Evolutionary conservation across 2,888 invertebrate species (phyloP), one percentile per base, ranked within the genome.

Genomic region (Chelonus formosanus): DNA sequence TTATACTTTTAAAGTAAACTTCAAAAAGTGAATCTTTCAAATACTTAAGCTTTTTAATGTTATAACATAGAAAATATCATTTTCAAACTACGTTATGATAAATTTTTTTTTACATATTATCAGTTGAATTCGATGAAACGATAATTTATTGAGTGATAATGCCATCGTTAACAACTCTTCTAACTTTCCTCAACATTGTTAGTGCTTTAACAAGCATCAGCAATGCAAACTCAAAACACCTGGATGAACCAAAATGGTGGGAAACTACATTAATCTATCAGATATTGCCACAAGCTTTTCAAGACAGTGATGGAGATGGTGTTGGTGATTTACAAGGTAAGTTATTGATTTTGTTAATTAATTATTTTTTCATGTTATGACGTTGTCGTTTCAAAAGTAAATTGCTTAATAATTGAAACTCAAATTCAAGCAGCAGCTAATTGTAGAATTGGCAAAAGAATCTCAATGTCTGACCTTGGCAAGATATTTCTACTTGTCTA

Each of bases 221-320:
- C 52, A 52, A 8, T 32, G 52, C 5, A 1, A 31, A 52, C 52
- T 31, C 8, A 5, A 32, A 48, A 3, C 20, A 32, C 52, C 6
- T 4, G 6, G 52, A 48, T 5, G 48, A 52, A 32, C 4, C 52
- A 50, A 73, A 80, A 69, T 80, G 79, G 80, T 76, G 80, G 75
- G 70, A 78, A 64, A 75, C 72, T 35, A 73, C 76, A 2, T 63
- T 78, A 53, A 75, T 80, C 20, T 80, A 80, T 69, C 75, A 80
- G 58, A 75, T 80, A 36, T 76, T 74, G 78, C 76, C 77, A 7
- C 72, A 74, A 59, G 73, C 76, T 40, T 81, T 78, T 58, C 79
- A 77, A 59, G 80, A 80, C 40, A 80, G 77, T 62, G 65, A 80
- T 47, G 80, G 74, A 0, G 74, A 81, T 36, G 80, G 80, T 3